phyloP scores from a whole-genome alignment of 1,140 invertebrate species.

The Drosophila nikananu region DNA sequence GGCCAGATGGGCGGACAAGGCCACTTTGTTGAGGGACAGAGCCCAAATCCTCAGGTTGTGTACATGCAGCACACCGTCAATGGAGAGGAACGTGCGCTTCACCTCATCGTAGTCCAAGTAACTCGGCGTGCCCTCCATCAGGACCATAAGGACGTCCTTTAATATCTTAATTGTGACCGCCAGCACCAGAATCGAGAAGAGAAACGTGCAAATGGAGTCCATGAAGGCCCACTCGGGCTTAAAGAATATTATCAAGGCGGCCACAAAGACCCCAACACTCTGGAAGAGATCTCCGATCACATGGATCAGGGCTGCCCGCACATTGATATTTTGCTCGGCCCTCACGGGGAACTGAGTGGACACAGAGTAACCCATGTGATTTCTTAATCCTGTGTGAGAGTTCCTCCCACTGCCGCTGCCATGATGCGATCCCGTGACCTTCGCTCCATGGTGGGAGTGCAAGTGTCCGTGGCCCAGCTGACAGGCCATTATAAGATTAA shows the following conservation, averaged over 20 bases:
- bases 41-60: slow-evolving; percentile 99
- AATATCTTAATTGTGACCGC: slow-evolving; percentile 92
- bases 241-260: slow-evolving; percentile 90
- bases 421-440: background rate
- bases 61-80: slow-evolving; percentile 94
- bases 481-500: slow-evolving; percentile 95
- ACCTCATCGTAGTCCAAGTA: slow-evolving; percentile 77
- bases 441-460: slow-evolving; percentile 5
- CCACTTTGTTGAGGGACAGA: slow-evolving; percentile 96
- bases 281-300: slow-evolving; percentile 96
- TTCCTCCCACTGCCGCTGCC: background rate
- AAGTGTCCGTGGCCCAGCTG: slow-evolving; percentile 87
- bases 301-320: slow-evolving; percentile 95
- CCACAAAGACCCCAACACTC: slow-evolving; percentile 93
- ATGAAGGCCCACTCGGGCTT: slow-evolving; percentile 90
- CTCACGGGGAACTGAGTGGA: slow-evolving; percentile 2
- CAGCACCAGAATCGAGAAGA: slow-evolving; percentile 94
- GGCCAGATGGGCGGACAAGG: slow-evolving; percentile 95
- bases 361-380: slow-evolving; percentile 14
- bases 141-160: slow-evolving; percentile 90
- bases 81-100: slow-evolving; percentile 90
- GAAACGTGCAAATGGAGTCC: slow-evolving; percentile 95
- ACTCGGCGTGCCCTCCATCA: slow-evolving; percentile 97
- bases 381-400: background rate
- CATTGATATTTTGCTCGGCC: slow-evolving; percentile 90